Evolutionary conservation across 2,797 vertebrate genomes (phyloP), one percentile per base, ranked within the genome.

Genomic region (Chromis chromis): DNA sequence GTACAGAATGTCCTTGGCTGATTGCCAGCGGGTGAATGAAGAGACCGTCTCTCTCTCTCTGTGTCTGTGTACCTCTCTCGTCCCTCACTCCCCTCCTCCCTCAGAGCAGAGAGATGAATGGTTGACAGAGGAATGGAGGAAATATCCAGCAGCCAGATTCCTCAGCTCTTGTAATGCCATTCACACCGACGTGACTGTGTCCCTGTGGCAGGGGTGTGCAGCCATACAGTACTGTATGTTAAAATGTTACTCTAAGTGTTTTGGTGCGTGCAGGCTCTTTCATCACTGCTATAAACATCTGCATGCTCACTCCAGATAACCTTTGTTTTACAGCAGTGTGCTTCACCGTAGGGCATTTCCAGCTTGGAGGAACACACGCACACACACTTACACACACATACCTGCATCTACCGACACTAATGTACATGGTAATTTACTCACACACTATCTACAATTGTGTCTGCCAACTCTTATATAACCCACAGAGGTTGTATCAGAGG

Each of bases 1-100:
- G 95, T 93, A 96, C 95, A 95, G 93, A 94, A 95, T 95, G 94
- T 96, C 95, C 95, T 94, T 96, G 96, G 95, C 72, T 3, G 21
- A 2, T 31, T 1, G 74, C 91, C 93, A 93, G 79, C 3, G 40
- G 55, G 36, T 78, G 82, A 87, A 87, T 86, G 87, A 91, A 86
- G 85, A 86, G 54, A 85, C 76, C 8, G 22, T 71, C 48, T 69
- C 80, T 65, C 63, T 74, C 39, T 74, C 79, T 65, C 17, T 67
- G 65, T 63, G 56, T 75, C 33, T 79, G 49, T 80, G 27, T 59
- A 64, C 67, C 44, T 81, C 68, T 73, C 80, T 83, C 52, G 2
- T 40, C 76, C 65, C 31, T 46, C 31, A 1, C 44, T 65, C 76
- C 60, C 70, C 86, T 76, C 84, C 71, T 65, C 71, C 77, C 59